Conservation (phyloP, 2,113 vertebrate species). For the Eclectus roratus region DNA sequence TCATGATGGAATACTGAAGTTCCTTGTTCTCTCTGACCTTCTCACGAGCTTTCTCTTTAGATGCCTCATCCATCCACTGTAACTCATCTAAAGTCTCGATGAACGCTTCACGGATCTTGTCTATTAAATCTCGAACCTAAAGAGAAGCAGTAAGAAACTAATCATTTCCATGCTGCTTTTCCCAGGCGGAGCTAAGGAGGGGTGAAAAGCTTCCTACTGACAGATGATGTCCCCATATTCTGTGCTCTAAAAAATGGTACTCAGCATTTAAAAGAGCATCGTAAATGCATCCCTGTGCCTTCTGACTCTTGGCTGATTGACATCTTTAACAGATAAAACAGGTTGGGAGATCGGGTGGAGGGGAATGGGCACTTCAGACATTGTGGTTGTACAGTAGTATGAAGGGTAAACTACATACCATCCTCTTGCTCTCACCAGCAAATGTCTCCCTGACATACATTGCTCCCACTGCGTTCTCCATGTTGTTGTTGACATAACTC, state of each 20-base stretch:
- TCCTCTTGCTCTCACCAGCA: constrained; percentile 88
- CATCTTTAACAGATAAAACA: background rate
- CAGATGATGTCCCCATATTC: background rate
- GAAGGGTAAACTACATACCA: constrained; percentile 80
- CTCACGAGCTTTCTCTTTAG: constrained; percentile 89
- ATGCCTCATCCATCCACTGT: constrained; percentile 90
- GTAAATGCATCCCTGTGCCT: background rate
- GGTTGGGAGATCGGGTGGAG: background rate
- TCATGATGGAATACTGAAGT: background rate
- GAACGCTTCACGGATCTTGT: constrained; percentile 88
- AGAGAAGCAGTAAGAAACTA: background rate
- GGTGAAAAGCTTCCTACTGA: background rate
- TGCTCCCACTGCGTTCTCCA: constrained; percentile 94
- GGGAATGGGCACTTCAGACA: background rate
- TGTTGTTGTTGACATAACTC: constrained; percentile 92
- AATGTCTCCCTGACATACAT: constrained; percentile 91
- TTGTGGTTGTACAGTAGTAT: background rate
- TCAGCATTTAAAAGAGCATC: background rate
- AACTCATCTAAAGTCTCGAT: constrained; percentile 93
- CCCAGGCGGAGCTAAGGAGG: background rate
- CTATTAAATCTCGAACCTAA: constrained; percentile 89
- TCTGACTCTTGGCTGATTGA: background rate
- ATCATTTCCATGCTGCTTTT: background rate
- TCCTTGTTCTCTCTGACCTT: constrained; percentile 77
- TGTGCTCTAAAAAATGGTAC: background rate